Conservation (phyloP, 30 jellyfish, hydroid and myxozoan genomes). For the Aurelia sp. region DNA sequence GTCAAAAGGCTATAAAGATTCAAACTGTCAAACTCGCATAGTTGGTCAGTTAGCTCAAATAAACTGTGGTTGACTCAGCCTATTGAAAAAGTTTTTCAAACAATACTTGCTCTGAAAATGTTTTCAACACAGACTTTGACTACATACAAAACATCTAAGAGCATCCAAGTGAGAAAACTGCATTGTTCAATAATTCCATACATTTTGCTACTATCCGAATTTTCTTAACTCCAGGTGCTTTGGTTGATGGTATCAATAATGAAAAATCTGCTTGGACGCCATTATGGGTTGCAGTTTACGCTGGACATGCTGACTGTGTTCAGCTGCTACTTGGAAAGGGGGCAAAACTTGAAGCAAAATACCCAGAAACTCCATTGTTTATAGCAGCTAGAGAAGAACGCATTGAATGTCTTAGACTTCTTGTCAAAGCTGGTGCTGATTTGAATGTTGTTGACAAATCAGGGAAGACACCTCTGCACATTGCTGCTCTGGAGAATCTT, state of each 20-base stretch:
- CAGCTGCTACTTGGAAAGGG: constrained; percentile 27
- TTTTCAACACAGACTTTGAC: no score
- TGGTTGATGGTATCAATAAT: constrained; percentile 44
- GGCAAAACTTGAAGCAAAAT: constrained; percentile 43
- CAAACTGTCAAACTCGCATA: no score
- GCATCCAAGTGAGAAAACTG: background rate
- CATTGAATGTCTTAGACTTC: constrained; percentile 11
- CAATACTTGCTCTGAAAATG: no score
- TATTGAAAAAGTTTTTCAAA: no score
- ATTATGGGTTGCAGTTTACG: constrained; percentile 72
- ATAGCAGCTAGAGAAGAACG: constrained; percentile 64
- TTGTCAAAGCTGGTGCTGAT: constrained; percentile 48
- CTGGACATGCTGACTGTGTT: constrained; percentile 67
- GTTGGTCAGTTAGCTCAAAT: no score
- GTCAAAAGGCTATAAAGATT: no score
- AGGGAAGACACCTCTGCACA: constrained; percentile 41
- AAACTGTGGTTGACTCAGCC: no score
- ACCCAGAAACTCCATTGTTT: constrained; percentile 65
- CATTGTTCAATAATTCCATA: background rate
- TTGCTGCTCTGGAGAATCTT: constrained; percentile 12
- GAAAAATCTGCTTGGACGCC: constrained; percentile 61
- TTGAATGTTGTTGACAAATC: constrained; percentile 11
- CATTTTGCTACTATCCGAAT: background rate
- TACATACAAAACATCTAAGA: background rate
- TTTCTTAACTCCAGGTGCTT: constrained; percentile 30